Evolutionary conservation across 2,888 invertebrate species (phyloP).

Genomic region (Parnassius mnemosyne): DNA sequence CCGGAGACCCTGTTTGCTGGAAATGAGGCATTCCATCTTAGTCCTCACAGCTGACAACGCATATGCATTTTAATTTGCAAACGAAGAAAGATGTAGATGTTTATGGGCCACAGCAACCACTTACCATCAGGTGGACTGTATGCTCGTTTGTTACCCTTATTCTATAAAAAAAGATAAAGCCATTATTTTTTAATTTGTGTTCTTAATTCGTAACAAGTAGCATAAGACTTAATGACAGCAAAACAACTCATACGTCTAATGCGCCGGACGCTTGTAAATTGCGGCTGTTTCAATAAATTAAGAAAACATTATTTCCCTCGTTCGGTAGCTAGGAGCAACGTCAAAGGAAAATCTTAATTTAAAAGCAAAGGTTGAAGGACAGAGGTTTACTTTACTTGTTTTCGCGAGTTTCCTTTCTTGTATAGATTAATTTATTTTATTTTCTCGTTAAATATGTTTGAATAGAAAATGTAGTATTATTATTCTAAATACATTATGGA

Average conservation of each 20-base stretch:
- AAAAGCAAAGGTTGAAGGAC: slow-evolving; percentile 30
- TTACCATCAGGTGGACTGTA: too few relatives aligned
- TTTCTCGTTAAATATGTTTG: slow-evolving; percentile 13
- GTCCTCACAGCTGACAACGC: too few relatives aligned
- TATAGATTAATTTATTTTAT: slow-evolving; percentile 11
- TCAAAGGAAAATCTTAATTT: slow-evolving; percentile 29
- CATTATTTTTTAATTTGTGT: background rate
- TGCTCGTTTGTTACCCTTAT: too few relatives aligned
- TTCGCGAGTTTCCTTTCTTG: slow-evolving; percentile 21
- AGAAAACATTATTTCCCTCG: slow-evolving; percentile 28
- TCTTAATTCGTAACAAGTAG: background rate
- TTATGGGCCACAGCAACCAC: too few relatives aligned
- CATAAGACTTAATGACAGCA: background rate
- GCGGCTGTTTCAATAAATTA: slow-evolving; percentile 28
- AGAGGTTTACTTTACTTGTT: slow-evolving; percentile 26
- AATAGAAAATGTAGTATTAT: slow-evolving; percentile 11
- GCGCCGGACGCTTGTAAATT: slow-evolving; percentile 1
- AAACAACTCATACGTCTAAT: background rate
- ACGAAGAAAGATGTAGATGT: too few relatives aligned
- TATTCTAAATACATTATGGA: slow-evolving; percentile 7
- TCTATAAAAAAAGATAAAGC: too few relatives aligned
- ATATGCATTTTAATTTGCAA: too few relatives aligned
- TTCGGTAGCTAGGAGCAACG: slow-evolving; percentile 22
- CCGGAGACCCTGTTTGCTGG: too few relatives aligned
- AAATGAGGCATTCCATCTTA: too few relatives aligned